Percentiles rank a stretch among this genome's conserved stretches.
These are phyloP conservation scores for Magallana angulata DNA, from an alignment of 1,140 invertebrate species.

Conservation along the genomic window DNA sequence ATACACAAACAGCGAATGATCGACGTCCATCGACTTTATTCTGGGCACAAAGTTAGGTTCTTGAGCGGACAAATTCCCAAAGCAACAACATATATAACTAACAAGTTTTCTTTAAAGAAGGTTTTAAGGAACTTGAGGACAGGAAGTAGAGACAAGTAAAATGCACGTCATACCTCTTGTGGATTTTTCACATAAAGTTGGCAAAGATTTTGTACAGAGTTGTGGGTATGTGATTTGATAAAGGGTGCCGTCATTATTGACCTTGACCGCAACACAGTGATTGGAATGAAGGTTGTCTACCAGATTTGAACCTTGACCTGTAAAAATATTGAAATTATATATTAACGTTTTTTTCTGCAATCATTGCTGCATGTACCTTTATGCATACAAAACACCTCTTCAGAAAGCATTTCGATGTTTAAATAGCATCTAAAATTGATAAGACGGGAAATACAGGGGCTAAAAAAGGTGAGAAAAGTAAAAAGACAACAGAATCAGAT, in stretches of 20 bases:
- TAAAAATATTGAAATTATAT: neutral
- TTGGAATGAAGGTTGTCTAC: neutral
- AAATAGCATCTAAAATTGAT: neutral
- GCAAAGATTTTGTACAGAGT: neutral
- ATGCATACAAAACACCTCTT: too few species aligned
- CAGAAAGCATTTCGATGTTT: neutral
- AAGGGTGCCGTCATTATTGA: neutral
- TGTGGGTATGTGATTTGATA: neutral
- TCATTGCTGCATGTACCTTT: too few species aligned
- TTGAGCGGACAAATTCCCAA: too few species aligned
- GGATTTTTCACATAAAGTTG: neutral
- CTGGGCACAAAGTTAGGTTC: too few species aligned
- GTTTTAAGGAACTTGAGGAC: too few species aligned
- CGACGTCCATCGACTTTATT: too few species aligned
- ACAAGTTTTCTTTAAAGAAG: too few species aligned
- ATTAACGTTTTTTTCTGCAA: neutral
- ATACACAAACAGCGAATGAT: too few species aligned
- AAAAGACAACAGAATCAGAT: too few species aligned
- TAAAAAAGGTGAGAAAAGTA: too few species aligned
- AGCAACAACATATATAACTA: too few species aligned
- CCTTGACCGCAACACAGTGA: conserved; percentile 10
- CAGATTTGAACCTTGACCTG: neutral
- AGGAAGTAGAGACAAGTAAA: too few species aligned
- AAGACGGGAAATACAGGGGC: neutral
- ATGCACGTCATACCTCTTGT: neutral